Base-by-base conservation (phyloP, 1,140 invertebrate species). In the Penaeus chinensis region DNA sequence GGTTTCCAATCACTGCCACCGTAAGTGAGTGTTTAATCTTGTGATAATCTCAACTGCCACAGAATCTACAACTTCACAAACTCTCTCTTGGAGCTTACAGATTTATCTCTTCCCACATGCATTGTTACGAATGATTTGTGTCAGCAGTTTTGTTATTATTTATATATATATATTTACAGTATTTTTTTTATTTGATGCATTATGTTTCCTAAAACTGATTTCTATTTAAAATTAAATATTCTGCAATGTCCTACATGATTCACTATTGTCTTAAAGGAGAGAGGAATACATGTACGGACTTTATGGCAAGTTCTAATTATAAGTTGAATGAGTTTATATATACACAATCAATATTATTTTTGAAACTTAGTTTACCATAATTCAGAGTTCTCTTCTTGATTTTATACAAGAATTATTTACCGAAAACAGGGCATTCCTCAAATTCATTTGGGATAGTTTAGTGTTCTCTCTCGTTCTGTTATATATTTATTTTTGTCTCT, bases 41-140 rank as follows among this genome's bases (percentile, higher is more conserved):
- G 87, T 88, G 87, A 84, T 88, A 88, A 84, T 84, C 82, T 84
- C 69, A 84, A 88, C 87, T 88, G 87, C 82, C 87, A 87, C 86
- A 87, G 77, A 87, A 87, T 87, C 86, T 85, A 62, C 32, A 81
- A 22, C 27, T 65, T 63, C 66, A 63, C 32, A 82, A 66, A 37
- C 81, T 87, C 85, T 82, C 86, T 71, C 85, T 87, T 82, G 60
- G 86, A 87, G 86, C 86, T 87, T 83, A 83, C 69, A 80, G 11
- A 76, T 66, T 69, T 27, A 66, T 60, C 60, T 81, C 84, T 81
- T 86, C 71, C 84, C 84, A 86, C 84, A 86, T 86, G 84, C 84
- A 85, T 54, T 71, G 84, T 83, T 87, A 24, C 76, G 69, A 79
- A 82, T 63, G 61, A 77, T 76, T 76, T 87, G 86, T 87, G 80